Percentiles rank a stretch among this genome's conserved stretches.
Evolutionary conservation across 2,888 invertebrate species (phyloP).

Genomic region (Diarsia brunnea): DNA sequence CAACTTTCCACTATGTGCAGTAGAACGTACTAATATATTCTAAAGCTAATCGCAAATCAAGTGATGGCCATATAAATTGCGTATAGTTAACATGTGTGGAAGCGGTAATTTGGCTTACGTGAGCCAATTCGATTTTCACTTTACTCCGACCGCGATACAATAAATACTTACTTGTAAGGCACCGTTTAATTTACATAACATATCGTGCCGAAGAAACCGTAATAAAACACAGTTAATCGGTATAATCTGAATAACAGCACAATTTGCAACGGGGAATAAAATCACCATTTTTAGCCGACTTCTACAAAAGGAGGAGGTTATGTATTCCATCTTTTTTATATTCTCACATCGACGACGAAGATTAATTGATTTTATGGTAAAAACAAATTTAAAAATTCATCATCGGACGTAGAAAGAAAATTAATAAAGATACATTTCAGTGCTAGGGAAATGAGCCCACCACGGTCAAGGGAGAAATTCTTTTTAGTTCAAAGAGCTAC

Average conservation of each 20-base stretch:
- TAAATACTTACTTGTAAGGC: conserved; percentile 32
- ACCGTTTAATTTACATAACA: conserved; percentile 34
- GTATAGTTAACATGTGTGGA: conserved; percentile 10
- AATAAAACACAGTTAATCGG: conserved; percentile 31
- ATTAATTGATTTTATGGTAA: conserved; percentile 41
- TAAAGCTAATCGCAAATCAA: background rate
- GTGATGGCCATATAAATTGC: background rate
- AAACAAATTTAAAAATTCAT: conserved; percentile 49
- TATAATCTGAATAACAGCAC: conserved; percentile 40
- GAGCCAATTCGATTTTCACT: conserved; percentile 31
- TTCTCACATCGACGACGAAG: background rate
- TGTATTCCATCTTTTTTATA: background rate
- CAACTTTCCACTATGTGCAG: background rate
- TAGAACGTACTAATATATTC: background rate
- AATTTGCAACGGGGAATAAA: conserved; percentile 21
- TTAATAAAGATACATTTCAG: conserved; percentile 41
- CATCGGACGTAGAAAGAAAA: conserved; percentile 18
- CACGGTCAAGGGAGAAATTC: conserved; percentile 9
- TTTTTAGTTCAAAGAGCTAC: conserved; percentile 44
- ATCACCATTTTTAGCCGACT: conserved; percentile 1
- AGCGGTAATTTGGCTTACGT: conserved; percentile 2
- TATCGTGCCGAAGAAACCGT: conserved; percentile 27
- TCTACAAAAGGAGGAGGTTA: background rate
- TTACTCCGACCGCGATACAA: conserved; percentile 5
- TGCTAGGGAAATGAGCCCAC: conserved; percentile 20